Percentiles rank a stretch among this genome's conserved stretches.
Conservation (phyloP, 2,113 vertebrate genomes). For the Hiodon tergisus region DNA sequence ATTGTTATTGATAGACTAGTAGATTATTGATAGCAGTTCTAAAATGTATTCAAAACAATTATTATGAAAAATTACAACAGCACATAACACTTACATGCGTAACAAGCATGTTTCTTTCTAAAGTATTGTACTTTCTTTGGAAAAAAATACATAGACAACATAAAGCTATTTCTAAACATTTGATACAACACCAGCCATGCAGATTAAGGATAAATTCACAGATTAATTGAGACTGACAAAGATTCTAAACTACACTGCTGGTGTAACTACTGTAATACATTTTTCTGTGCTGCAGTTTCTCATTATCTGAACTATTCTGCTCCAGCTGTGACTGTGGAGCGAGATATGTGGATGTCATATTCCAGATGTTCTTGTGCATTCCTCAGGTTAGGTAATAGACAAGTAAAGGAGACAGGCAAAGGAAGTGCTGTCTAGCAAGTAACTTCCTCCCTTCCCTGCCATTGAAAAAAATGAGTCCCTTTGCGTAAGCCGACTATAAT, state of each 20-base stretch:
- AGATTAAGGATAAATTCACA: not conserved
- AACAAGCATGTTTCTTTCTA: no score
- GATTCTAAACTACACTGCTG: not conserved
- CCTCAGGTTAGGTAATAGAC: conserved; percentile 45
- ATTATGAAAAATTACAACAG: no score
- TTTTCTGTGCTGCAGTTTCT: conserved; percentile 11
- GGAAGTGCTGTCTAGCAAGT: conserved; percentile 55
- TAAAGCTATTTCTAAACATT: no score
- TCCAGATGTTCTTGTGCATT: conserved; percentile 60
- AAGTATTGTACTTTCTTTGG: not conserved
- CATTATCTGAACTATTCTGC: conserved; percentile 37
- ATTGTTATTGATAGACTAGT: no score
- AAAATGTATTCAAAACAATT: no score
- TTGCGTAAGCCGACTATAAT: conserved; percentile 40
- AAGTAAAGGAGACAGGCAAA: conserved; percentile 44
- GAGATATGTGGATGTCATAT: conserved; percentile 44
- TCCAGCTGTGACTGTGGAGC: conserved; percentile 51
- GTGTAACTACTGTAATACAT: not conserved
- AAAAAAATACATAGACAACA: not conserved
- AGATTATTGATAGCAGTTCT: no score
- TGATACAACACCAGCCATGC: no score
- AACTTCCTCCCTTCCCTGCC: conserved; percentile 48
- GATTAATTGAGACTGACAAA: not conserved
- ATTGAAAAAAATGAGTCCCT: conserved; percentile 38
- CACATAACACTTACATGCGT: no score